These are phyloP conservation scores for Cherax destructor DNA, from an alignment of 1,140 invertebrate genomes.

Conservation along the genomic window DNA sequence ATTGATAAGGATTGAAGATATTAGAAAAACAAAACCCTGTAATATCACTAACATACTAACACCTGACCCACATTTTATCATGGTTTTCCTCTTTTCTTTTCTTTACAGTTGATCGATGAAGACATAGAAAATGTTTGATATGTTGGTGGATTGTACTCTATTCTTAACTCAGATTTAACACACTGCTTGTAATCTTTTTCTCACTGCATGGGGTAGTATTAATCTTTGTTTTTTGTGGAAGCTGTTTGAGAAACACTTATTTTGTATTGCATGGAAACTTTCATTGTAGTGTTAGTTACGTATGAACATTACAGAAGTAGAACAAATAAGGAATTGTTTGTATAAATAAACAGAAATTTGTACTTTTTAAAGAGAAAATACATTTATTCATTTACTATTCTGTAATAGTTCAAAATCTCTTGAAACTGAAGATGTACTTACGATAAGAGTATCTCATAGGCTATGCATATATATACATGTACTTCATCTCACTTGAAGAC, in stretches of 20 bases:
- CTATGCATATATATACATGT: neutral
- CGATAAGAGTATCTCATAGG: too few relatives aligned
- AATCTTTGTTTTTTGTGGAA: neutral
- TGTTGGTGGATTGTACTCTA: slow-evolving; percentile 45
- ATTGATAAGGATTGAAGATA: neutral
- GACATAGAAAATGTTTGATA: slow-evolving; percentile 67
- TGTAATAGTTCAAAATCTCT: too few relatives aligned
- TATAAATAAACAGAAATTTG: too few relatives aligned
- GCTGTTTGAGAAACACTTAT: neutral
- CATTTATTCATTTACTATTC: too few relatives aligned
- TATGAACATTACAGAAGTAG: neutral
- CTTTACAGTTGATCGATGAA: slow-evolving; percentile 67
- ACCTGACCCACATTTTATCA: slow-evolving; percentile 39
- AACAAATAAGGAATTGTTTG: neutral
- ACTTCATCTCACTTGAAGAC: neutral
- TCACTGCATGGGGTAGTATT: slow-evolving; percentile 27
- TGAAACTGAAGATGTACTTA: too few relatives aligned
- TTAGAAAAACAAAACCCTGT: slow-evolving; percentile 19
- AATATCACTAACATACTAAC: slow-evolving; percentile 58
- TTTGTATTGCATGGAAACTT: neutral
- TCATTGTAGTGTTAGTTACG: neutral
- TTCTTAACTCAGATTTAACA: slow-evolving; percentile 29
- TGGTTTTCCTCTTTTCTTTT: slow-evolving; percentile 61
- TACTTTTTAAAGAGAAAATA: too few relatives aligned
- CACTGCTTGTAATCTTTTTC: slow-evolving; percentile 17